Conservation (phyloP, 2,113 vertebrate genomes). For the Cottus gobio region DNA sequence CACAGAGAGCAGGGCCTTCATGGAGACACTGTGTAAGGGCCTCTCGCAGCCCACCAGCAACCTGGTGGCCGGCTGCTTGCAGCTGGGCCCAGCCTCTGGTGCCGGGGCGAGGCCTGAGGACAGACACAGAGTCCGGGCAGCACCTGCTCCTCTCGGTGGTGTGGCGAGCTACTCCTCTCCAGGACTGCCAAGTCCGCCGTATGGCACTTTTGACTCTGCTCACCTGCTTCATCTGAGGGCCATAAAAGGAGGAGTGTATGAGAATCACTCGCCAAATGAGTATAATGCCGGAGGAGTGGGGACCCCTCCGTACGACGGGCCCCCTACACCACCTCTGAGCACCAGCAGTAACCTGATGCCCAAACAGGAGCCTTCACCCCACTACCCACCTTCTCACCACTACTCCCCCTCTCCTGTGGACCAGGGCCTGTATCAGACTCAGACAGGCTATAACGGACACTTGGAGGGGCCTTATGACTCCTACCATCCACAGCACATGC, state of each 20-base stretch:
- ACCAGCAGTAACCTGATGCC: conserved; percentile 92
- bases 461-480: conserved; percentile 90
- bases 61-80: conserved; percentile 93
- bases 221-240: conserved; percentile 92
- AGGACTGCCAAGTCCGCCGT: conserved; percentile 94
- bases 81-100: conserved; percentile 84
- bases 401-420: conserved; percentile 83
- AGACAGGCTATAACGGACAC: conserved; percentile 87
- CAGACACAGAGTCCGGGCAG: conserved; percentile 70
- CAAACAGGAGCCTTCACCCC: conserved; percentile 91
- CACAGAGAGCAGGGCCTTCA: conserved; percentile 90
- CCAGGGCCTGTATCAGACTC: conserved; percentile 88
- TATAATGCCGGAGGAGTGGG: conserved; percentile 76
- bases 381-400: conserved; percentile 77
- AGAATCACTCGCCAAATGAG: conserved; percentile 86
- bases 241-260: conserved; percentile 88
- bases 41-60: conserved; percentile 97
- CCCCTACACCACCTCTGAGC: conserved; percentile 93
- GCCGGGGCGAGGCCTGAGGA: conserved; percentile 87
- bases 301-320: conserved; percentile 92
- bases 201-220: conserved; percentile 91
- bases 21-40: conserved; percentile 97
- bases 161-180: conserved; percentile 88
- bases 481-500: conserved; percentile 83
- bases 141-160: conserved; percentile 60